Evolutionary conservation across 2,797 vertebrate species (phyloP), one percentile per base, ranked within the genome.

Genomic region (Sebastes flavidus): DNA sequence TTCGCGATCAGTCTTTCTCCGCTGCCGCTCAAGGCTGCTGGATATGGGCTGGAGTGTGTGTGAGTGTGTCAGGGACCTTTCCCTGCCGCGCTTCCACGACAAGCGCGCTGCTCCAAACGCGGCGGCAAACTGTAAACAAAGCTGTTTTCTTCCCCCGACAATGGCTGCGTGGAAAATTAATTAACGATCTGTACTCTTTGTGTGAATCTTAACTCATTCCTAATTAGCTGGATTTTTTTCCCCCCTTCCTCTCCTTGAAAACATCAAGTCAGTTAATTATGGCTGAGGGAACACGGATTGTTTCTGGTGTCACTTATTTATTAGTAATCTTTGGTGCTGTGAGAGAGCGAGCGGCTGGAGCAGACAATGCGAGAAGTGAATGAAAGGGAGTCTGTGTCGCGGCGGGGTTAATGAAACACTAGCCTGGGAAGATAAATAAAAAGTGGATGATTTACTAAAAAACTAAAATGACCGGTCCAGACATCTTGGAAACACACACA

Each of bases 241-340:
- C 1, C 5, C 16, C 46, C 16, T 60, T 80, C 65, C 56, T 89
- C 86, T 90, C 80, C 87, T 92, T 90, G 83, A 92, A 93, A 92
- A 91, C 89, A 93, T 93, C 75, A 88, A 92, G 88, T 86, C 88
- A 81, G 88, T 94, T 92, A 92, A 94, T 94, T 94, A 93, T 76
- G 84, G 83, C 86, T 78, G 88, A 89, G 77, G 75, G 83, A 93
- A 89, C 91, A 88, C 59, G 78, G 86, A 77, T 71, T 49, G 79
- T 86, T 91, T 92, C 85, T 90, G 81, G 90, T 93, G 87, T 92
- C 90, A 89, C 71, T 88, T 92, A 79, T 92, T 91, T 92, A 92
- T 91, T 85, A 77, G 91, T 89, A 78, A 87, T 89, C 87, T 90
- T 81, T 85, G 76, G 85, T 82, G 86, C 75, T 70, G 84, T 18